Evolutionary conservation across 2,113 vertebrate species (phyloP), one percentile per base, ranked within the genome.

Genomic region (Notechis scutatus): DNA sequence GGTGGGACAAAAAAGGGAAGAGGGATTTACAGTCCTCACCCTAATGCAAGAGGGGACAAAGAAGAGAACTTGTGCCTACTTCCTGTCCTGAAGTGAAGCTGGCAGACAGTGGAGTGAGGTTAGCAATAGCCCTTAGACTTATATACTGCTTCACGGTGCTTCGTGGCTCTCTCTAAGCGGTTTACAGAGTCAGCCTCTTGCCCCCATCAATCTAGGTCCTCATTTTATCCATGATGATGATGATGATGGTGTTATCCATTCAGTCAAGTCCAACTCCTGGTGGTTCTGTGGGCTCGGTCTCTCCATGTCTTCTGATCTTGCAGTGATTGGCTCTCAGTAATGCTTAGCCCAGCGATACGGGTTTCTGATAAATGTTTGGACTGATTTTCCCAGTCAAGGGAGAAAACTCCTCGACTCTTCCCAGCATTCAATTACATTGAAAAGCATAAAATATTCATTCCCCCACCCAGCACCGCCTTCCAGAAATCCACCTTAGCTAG

Each of bases 341-440:
- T 0, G 20, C 96, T 96, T 93, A 93, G 95, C 96, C 96, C 94
- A 94, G 94, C 97, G 94, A 90, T 57, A 94, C 47, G 2, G 92
- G 97, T 96, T 96, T 92, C 93, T 92, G 96, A 97, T 97, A 98
- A 97, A 96, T 64, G 93, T 96, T 97, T 94, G 87, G 97, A 97
- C 96, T 97, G 94, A 95, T 95, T 97, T 96, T 92, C 93, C 95
- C 29, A 93, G 96, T 95, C 87, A 90, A 52, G 87, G 1, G 0
- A 55, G 57, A 93, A 69, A 69, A 86, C 87, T 50, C 59, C 91
- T 69, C 29, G 3, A 54, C 91, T 93, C 69, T 91, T 91, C 91
- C 91, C 34, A 23, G 18, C 88, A 94, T 94, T 93, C 94, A 95
- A 96, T 92, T 96, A 91, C 20, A 85, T 94, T 94, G 96, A 92